Evolutionary conservation across 2,797 vertebrate genomes (phyloP).

Genomic region (Chaenodraco wilsoni): DNA sequence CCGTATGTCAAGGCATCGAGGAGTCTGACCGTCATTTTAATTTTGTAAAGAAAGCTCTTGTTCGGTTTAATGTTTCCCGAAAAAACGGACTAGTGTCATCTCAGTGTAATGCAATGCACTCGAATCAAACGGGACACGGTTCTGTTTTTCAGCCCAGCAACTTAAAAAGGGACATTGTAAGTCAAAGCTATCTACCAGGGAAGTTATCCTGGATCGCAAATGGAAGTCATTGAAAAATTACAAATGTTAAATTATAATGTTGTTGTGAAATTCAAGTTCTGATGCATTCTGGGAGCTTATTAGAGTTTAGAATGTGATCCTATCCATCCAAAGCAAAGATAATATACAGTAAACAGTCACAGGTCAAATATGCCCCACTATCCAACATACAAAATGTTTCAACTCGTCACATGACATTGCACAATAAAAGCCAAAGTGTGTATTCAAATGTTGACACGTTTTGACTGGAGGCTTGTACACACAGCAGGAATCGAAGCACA

Average conservation of each 20-base stretch:
- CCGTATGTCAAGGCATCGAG: too few species aligned
- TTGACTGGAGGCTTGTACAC: not conserved
- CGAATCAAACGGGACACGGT: not conserved
- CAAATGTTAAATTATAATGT: too few species aligned
- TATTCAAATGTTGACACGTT: not conserved
- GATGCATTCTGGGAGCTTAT: too few species aligned
- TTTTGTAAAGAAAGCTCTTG: not conserved
- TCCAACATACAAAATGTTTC: not conserved
- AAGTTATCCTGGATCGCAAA: not conserved
- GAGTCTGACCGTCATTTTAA: too few species aligned
- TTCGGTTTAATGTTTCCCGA: not conserved
- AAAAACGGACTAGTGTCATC: constrained; percentile 2
- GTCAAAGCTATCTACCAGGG: not conserved
- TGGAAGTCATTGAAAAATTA: not conserved
- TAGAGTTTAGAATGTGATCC: too few species aligned
- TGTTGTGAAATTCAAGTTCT: too few species aligned
- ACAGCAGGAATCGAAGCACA: not conserved
- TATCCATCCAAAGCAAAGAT: constrained; percentile 4
- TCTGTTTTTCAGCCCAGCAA: not conserved
- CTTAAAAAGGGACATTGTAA: not conserved
- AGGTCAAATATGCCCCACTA: not conserved
- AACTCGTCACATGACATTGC: not conserved
- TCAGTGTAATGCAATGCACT: not conserved
- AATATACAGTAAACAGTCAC: not conserved
- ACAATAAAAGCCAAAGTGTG: constrained; percentile 3